Percentiles rank a stretch among this genome's conserved stretches.
These are phyloP conservation scores for Drosophila suboccidentalis DNA, from an alignment of 2,888 invertebrate genomes.

Conservation along the genomic window DNA sequence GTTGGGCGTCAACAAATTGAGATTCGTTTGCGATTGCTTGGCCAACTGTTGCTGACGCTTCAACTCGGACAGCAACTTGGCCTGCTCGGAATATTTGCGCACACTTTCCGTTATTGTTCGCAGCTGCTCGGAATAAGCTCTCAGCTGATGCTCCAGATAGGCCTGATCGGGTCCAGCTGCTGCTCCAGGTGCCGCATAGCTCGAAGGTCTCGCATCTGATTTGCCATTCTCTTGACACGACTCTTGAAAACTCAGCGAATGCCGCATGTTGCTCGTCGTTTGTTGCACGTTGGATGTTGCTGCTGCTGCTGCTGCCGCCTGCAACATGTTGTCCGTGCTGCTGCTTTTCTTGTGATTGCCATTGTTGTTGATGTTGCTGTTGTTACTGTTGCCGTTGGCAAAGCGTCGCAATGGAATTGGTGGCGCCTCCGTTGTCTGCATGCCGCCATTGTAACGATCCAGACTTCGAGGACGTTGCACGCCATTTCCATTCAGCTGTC, in stretches of 20 bases:
- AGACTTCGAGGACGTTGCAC: constrained; percentile 83
- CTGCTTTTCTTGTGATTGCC: constrained; percentile 80
- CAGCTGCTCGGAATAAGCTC: constrained; percentile 85
- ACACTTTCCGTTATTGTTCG: constrained; percentile 85
- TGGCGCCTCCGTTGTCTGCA: constrained; percentile 70
- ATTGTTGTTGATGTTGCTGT: constrained; percentile 42
- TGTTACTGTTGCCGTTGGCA: constrained; percentile 36
- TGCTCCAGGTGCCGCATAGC: constrained; percentile 83
- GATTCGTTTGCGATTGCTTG: constrained; percentile 72
- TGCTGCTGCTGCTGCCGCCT: constrained; percentile 10
- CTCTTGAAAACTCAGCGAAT: constrained; percentile 84
- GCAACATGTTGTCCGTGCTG: constrained; percentile 80
- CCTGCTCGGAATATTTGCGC: constrained; percentile 85
- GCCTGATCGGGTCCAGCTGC: constrained; percentile 82
- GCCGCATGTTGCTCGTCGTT: constrained; percentile 77
- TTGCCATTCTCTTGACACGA: constrained; percentile 53
- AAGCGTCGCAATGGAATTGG: constrained; percentile 84
- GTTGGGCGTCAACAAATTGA: constrained; percentile 64
- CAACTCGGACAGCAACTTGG: constrained; percentile 84
- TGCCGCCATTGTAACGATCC: constrained; percentile 82
- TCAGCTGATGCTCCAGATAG: constrained; percentile 85
- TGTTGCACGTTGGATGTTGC: constrained; percentile 2
- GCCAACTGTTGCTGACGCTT: constrained; percentile 84
- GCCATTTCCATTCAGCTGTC: constrained; percentile 58
- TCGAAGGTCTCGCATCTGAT: constrained; percentile 75